phyloP scores from a whole-genome alignment of 2,888 invertebrate genomes.

The Saturnia pavonia region DNA sequence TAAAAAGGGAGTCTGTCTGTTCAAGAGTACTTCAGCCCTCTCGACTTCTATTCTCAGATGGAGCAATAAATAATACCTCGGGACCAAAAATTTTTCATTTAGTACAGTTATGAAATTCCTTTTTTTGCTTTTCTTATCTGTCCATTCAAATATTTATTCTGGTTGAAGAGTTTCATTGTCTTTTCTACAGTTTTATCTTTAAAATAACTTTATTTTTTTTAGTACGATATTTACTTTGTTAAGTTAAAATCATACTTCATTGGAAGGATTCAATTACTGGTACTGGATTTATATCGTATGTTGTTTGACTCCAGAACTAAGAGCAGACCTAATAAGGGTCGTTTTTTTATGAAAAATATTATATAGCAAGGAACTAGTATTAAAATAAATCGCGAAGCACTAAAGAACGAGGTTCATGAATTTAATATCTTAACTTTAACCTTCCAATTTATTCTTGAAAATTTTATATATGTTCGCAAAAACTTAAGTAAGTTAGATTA shows the following conservation, averaged over 20 bases:
- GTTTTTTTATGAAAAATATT: too few species aligned
- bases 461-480: too few species aligned
- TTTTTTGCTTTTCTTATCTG: background rate
- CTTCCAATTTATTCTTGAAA: too few species aligned
- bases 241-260: background rate
- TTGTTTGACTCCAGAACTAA: too few species aligned
- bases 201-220: background rate
- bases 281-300: too few species aligned
- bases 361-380: too few species aligned
- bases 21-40: background rate
- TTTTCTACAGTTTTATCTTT: background rate
- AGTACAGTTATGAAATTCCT: background rate
- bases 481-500: too few species aligned
- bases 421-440: too few species aligned
- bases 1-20: background rate
- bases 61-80: conserved; percentile 7
- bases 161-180: background rate
- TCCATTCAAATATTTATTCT: background rate
- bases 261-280: background rate
- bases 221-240: background rate
- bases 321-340: too few species aligned
- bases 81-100: conserved; percentile 4
- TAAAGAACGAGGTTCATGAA: too few species aligned
- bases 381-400: too few species aligned
- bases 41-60: background rate